Evolutionary conservation across 2,888 invertebrate species (phyloP).

Genomic region (Sminthurides aquaticus): DNA sequence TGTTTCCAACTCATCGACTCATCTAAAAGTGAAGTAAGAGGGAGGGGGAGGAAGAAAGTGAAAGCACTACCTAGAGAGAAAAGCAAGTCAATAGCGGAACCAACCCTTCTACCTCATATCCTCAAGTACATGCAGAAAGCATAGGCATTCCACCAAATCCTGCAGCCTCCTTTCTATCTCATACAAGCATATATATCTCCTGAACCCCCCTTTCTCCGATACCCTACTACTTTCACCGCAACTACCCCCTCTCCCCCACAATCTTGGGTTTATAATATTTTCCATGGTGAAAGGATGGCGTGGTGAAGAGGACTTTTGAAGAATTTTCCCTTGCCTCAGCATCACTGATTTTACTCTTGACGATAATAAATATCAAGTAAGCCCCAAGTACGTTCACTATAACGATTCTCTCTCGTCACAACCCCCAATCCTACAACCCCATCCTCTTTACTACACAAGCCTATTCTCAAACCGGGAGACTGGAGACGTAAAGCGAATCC

Average conservation of each 20-base stretch:
- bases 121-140: too few species aligned
- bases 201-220: too few species aligned
- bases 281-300: neutral
- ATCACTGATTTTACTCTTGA: conserved; percentile 26
- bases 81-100: too few species aligned
- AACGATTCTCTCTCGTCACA: neutral
- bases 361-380: neutral
- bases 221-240: neutral
- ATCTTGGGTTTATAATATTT: neutral
- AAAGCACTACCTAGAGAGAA: neutral
- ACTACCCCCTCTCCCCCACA: neutral
- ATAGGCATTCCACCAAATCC: too few species aligned
- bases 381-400: neutral
- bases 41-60: neutral
- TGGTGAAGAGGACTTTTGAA: conserved; percentile 35
- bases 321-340: conserved; percentile 39
- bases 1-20: neutral
- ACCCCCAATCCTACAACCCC: neutral
- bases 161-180: too few species aligned
- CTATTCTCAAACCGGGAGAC: too few species aligned
- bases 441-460: too few species aligned
- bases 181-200: too few species aligned
- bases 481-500: too few species aligned
- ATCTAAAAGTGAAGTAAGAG: neutral
- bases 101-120: neutral